These are phyloP conservation scores for Euphonia xanthogaster DNA, from an alignment of 2,797 vertebrate species.

Conservation along the genomic window DNA sequence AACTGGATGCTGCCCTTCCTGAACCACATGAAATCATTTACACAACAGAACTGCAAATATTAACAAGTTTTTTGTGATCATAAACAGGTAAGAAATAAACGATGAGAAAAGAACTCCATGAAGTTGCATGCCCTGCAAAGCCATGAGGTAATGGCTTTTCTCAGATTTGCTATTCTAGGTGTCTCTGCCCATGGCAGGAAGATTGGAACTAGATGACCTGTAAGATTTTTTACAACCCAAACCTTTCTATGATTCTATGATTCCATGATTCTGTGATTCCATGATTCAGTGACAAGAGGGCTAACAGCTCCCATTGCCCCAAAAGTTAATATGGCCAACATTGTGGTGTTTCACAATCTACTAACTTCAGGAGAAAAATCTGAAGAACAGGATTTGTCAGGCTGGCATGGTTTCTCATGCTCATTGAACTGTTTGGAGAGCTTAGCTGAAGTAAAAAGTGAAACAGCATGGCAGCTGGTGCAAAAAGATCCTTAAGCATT, in stretches of 20 bases:
- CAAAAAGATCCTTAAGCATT: constrained; percentile 41
- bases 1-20: background rate
- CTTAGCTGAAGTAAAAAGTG: constrained; percentile 26
- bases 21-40: background rate
- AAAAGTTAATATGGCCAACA: background rate
- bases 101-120: background rate
- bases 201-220: background rate
- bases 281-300: background rate
- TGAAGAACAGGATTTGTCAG: background rate
- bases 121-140: background rate
- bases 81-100: background rate
- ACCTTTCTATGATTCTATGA: background rate
- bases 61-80: background rate
- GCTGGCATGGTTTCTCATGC: background rate
- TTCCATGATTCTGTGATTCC: background rate
- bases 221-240: background rate
- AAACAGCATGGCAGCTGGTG: constrained; percentile 29
- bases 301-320: background rate
- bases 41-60: background rate
- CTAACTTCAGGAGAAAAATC: background rate
- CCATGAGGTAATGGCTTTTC: background rate
- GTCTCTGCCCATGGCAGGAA: background rate
- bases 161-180: background rate
- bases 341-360: fast-evolving
- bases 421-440: constrained; percentile 33